A percentile compares a stretch with the other conserved stretches of the same genome.
These are phyloP conservation scores for Danio rerio DNA, from an alignment of 2,113 vertebrate species.

Conservation along the genomic window GRCz12tu NC_133198.1:31781501-31782000, in stretches of 20 bases:
- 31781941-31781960: no score
- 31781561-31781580: constrained; percentile 36
- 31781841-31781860: no score
- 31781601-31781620: constrained; percentile 9
- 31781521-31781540: constrained; percentile 6
- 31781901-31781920: no score
- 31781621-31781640: constrained; percentile 13
- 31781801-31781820: no score
- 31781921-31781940: no score
- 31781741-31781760: not conserved
- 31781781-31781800: not conserved
- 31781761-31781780: not conserved
- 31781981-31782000: no score
- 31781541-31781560: constrained; percentile 28
- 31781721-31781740: not conserved
- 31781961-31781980: no score
- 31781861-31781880: no score
- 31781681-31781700: constrained; percentile 15
- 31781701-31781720: constrained; percentile 21
- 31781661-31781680: not conserved
- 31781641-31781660: no score
- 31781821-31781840: no score
- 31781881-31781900: no score
- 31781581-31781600: constrained; percentile 36
- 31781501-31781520: constrained; percentile 39